Evolutionary conservation across 2,888 invertebrate species (phyloP), one percentile per base, ranked within the genome.

Genomic region (Caenorhabditis sp.): DNA sequence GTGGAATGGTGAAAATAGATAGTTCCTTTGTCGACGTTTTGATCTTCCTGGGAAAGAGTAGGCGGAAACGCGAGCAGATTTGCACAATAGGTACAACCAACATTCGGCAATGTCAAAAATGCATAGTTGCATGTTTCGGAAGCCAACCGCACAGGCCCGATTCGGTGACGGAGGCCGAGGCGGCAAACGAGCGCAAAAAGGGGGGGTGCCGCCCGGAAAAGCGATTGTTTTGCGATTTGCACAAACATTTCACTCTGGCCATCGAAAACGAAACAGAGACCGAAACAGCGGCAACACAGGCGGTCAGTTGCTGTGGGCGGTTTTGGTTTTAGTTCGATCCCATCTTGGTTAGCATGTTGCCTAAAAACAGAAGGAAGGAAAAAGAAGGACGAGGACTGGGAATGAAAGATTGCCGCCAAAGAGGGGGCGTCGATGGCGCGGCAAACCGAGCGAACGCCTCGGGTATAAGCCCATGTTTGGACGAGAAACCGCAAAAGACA

Each of bases 211-310:
- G 65, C 40, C 65, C 74, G 67, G 65, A 67, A 76, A 76, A 74
- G 35, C 76, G 76, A 76, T 76, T 76, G 76, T 76, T 67, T 76
- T 51, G 67, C 76, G 67, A 76, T 76, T 76, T 76, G 67, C 76
- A 76, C 76, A 76, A 76, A 76, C 67, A 76, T 76, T 67, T 67
- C 61, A 56, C 55, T 26, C 55, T 32, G 18, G 28, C 8, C 53
- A 53, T 26, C 26, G 28, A 18, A 18, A 47, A 47, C 47, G 47
- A 47, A n/a, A 47, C 18, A 47, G 47, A 13, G 15, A 40, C 47
- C 2, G 20, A 18, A 47, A 18, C n/a, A 47, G 18, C 47, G 18
- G 47, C 47, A n/a, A 20, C 47, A 47, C 18, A 4, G 20, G 37
- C 53, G 62, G 62, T 60, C 53, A 55, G 71, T 60, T 35, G n/a